Conservation (phyloP, 2,113 vertebrate genomes). For the Aegithalos caudatus region DNA sequence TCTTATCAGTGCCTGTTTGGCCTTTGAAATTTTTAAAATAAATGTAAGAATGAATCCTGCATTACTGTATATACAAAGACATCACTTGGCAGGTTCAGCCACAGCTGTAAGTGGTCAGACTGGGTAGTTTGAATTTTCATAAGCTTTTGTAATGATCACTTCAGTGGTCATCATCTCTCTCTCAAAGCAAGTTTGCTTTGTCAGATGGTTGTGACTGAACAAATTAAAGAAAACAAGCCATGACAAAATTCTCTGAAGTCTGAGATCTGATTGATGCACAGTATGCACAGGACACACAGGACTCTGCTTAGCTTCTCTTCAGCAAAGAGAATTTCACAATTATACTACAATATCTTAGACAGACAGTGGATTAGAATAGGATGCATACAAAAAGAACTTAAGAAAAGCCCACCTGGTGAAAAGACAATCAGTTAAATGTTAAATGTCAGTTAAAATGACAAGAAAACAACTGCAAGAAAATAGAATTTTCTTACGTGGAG, state of each 20-base stretch:
- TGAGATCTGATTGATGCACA: background rate
- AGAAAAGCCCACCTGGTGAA: background rate
- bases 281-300: background rate
- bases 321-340: background rate
- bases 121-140: background rate
- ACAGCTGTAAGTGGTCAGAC: background rate
- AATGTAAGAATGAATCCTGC: background rate
- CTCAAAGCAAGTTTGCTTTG: background rate
- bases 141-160: background rate
- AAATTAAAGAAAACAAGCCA: background rate
- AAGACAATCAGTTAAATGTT: background rate
- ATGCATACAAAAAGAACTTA: background rate
- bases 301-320: background rate
- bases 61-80: background rate
- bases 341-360: background rate
- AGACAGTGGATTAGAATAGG: background rate
- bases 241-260: background rate
- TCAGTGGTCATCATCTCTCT: background rate
- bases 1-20: background rate
- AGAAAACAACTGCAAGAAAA: background rate
- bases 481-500: background rate
- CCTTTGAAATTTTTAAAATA: background rate
- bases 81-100: background rate
- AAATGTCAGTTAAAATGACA: background rate
- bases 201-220: background rate